These are phyloP conservation scores for Tineola bisselliella DNA, from an alignment of 2,888 invertebrate genomes.

Conservation along the genomic window DNA sequence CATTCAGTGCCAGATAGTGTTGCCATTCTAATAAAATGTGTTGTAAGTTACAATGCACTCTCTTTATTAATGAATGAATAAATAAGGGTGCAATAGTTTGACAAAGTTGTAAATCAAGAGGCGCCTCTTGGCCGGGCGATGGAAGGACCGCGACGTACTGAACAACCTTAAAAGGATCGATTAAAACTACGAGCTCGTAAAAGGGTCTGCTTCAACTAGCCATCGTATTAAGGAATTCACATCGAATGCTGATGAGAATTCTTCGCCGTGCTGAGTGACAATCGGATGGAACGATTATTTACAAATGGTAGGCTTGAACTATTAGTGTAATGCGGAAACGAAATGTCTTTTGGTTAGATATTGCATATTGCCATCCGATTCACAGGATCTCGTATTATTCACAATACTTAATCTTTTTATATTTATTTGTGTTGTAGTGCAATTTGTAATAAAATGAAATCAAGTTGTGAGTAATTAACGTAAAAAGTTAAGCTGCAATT, in stretches of 20 bases:
- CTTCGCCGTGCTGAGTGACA: constrained; percentile 23
- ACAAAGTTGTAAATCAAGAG: constrained; percentile 48
- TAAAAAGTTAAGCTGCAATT: not conserved
- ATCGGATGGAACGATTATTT: constrained; percentile 20
- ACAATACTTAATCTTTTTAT: not conserved
- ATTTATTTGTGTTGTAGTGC: not conserved
- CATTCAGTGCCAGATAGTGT: not conserved
- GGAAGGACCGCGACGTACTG: constrained; percentile 13
- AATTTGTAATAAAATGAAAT: not conserved
- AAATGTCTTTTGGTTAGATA: not conserved
- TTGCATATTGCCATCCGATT: not conserved
- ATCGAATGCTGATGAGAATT: constrained; percentile 24
- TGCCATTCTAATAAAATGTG: not conserved
- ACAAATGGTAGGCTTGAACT: constrained; percentile 11
- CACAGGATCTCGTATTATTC: too few relatives aligned
- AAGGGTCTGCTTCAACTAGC: constrained; percentile 26
- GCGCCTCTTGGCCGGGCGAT: constrained; percentile 27
- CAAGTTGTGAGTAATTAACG: not conserved
- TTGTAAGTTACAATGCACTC: not conserved
- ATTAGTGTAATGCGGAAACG: constrained; percentile 12
- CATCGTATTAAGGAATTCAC: constrained; percentile 24
- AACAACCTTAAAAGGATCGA: constrained; percentile 32
- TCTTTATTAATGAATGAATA: not conserved
- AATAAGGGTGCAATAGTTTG: constrained; percentile 29
- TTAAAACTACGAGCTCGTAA: constrained; percentile 31